phyloP scores from a whole-genome alignment of 2,797 vertebrate species.

The Eurystomus glaucurus region DNA sequence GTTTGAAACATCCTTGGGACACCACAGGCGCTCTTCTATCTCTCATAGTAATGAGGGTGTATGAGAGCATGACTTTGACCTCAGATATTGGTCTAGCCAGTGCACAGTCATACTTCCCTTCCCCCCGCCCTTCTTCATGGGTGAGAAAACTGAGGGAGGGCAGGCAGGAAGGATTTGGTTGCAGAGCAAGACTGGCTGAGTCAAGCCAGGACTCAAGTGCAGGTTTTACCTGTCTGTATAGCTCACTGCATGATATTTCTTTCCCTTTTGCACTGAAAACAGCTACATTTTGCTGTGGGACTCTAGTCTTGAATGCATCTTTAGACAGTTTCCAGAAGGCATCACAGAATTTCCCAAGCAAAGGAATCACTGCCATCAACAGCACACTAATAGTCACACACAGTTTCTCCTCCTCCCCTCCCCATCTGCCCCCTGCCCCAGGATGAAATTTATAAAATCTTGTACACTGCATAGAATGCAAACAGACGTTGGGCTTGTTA shows the following conservation, averaged over 20 bases:
- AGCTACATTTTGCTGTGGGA: background rate
- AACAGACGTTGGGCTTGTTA: constrained; percentile 7
- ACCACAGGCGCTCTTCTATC: background rate
- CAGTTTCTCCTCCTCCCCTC: background rate
- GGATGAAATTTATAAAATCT: background rate
- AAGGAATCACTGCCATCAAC: background rate
- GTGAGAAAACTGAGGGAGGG: background rate
- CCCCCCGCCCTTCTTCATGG: background rate
- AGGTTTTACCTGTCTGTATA: background rate
- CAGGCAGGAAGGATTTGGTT: background rate
- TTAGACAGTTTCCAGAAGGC: background rate
- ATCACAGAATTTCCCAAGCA: background rate
- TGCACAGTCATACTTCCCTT: background rate
- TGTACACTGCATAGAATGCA: background rate
- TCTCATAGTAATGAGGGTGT: background rate
- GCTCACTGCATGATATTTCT: background rate
- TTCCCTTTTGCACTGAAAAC: background rate
- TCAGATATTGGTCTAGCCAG: background rate
- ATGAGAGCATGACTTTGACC: background rate
- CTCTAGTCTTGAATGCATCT: background rate
- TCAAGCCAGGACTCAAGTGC: background rate
- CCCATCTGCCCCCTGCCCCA: accelerated
- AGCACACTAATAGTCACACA: background rate
- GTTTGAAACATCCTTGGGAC: background rate
- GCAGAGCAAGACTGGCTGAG: background rate